These are phyloP conservation scores for Prionace glauca DNA, from an alignment of 2,797 vertebrate genomes.

Conservation along the genomic window DNA sequence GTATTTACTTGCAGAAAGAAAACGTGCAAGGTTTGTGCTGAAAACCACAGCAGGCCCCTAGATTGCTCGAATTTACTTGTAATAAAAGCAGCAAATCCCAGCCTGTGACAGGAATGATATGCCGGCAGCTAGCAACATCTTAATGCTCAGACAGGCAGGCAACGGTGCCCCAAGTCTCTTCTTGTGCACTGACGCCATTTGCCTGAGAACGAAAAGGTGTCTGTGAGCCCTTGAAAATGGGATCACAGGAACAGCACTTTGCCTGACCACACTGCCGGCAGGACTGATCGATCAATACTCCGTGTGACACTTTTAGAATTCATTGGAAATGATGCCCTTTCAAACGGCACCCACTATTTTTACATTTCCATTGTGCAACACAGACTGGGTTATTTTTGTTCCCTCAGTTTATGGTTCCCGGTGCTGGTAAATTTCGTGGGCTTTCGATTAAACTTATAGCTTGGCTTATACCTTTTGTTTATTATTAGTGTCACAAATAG, in stretches of 20 bases:
- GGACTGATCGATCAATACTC: slow-evolving; percentile 77
- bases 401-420: no score
- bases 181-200: slow-evolving; percentile 57
- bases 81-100: slow-evolving; percentile 42
- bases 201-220: slow-evolving; percentile 65
- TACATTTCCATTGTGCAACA: slow-evolving; percentile 54
- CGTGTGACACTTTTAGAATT: slow-evolving; percentile 63
- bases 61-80: slow-evolving; percentile 35
- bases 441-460: slow-evolving; percentile 15
- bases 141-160: slow-evolving; percentile 46
- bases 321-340: slow-evolving; percentile 63
- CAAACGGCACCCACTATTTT: slow-evolving; percentile 58
- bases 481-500: no score
- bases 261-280: slow-evolving; percentile 70
- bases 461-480: no score
- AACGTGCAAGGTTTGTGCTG: not conserved
- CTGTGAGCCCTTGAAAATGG: slow-evolving; percentile 80
- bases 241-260: slow-evolving; percentile 79
- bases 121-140: slow-evolving; percentile 44
- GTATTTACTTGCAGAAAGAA: not conserved
- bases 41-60: slow-evolving; percentile 40
- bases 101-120: slow-evolving; percentile 35
- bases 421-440: not conserved
- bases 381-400: slow-evolving; percentile 47
- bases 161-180: slow-evolving; percentile 32